These are phyloP conservation scores for Actinernus sp. DNA, from an alignment of 92 coral and sea anemone genomes.

Conservation along the genomic window DNA sequence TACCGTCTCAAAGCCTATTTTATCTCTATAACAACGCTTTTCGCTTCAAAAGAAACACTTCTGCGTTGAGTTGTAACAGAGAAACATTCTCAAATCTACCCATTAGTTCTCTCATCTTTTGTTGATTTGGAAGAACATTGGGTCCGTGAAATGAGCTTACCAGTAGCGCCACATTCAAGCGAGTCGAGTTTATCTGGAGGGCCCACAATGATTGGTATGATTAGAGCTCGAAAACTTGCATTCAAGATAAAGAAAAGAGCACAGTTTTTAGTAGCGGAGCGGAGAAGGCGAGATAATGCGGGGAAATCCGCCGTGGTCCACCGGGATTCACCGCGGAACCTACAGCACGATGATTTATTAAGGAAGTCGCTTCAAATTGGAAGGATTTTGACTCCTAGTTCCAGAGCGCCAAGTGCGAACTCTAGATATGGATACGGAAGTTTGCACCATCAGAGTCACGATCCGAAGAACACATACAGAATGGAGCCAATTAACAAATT, in stretches of 20 bases:
- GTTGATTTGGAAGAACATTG: too few species aligned
- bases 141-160: constrained; percentile 48
- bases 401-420: constrained; percentile 68
- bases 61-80: too few species aligned
- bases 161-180: constrained; percentile 45
- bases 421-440: constrained; percentile 54
- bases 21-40: constrained; percentile 87
- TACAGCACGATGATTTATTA: constrained; percentile 43
- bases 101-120: too few species aligned
- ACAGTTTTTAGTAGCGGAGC: constrained; percentile 91
- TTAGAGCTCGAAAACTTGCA: constrained; percentile 94
- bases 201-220: constrained; percentile 93
- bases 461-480: constrained; percentile 62
- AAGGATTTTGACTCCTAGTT: constrained; percentile 42
- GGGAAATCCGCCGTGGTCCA: constrained; percentile 84
- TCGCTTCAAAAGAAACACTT: constrained; percentile 1
- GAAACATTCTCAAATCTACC: too few species aligned
- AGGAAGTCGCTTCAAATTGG: constrained; percentile 16
- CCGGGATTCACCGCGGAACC: constrained; percentile 78
- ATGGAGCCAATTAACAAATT: constrained; percentile 71
- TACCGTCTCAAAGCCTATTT: constrained; percentile 14
- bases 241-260: constrained; percentile 93
- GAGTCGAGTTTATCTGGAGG: constrained; percentile 69
- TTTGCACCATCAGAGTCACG: constrained; percentile 1
- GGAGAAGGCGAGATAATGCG: constrained; percentile 77